phyloP scores from a whole-genome alignment of 2,888 invertebrate species.

The Piscicola geometra region DNA sequence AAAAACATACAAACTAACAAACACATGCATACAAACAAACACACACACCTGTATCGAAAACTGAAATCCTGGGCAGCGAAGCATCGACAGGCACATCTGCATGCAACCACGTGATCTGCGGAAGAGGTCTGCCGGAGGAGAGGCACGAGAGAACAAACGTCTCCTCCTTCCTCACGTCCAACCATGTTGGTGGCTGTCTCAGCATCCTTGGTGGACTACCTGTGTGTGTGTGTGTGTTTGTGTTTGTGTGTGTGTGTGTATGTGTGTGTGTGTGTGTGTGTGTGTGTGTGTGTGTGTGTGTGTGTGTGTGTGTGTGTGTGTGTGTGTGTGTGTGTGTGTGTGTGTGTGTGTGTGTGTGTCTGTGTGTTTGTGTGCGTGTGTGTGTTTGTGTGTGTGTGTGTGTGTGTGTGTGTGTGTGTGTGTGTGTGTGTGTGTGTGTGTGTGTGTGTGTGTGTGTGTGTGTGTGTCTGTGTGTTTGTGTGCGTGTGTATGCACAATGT shows the following conservation, averaged over 20 bases:
- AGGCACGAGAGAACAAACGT: conserved; percentile 52
- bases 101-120: conserved; percentile 50
- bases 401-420: conserved; percentile 21
- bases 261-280: neutral
- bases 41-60: conserved; percentile 23
- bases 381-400: conserved; percentile 21
- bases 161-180: conserved; percentile 48
- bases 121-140: conserved; percentile 49
- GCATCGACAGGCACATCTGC: neutral
- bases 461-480: conserved; percentile 18
- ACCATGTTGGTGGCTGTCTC: conserved; percentile 48
- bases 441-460: conserved; percentile 18
- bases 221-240: conserved; percentile 37
- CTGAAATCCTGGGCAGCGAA: conserved; percentile 15
- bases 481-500: neutral
- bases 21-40: neutral
- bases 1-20: neutral
- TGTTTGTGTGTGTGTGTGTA: conserved; percentile 13
- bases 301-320: conserved; percentile 19
- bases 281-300: conserved; percentile 15
- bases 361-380: neutral
- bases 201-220: conserved; percentile 50
- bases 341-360: conserved; percentile 16
- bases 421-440: conserved; percentile 21
- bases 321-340: conserved; percentile 13